Evolutionary conservation across 2,888 invertebrate species (phyloP).

Genomic region (Bombyx huttoni): DNA sequence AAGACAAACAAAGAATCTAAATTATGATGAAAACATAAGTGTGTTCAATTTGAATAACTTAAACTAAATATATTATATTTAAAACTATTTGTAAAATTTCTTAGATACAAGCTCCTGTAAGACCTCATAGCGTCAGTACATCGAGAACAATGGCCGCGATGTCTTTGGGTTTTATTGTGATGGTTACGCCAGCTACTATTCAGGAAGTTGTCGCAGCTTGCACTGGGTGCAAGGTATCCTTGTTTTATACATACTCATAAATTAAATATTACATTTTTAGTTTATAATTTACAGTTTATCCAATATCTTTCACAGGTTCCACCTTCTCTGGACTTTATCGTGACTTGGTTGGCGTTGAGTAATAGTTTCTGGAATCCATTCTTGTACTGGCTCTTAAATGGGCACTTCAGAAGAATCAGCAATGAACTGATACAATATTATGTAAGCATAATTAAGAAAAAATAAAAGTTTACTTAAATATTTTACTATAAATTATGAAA

Average conservation of each 20-base stretch:
- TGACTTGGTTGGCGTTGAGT: constrained; percentile 89
- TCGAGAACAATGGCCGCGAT: constrained; percentile 93
- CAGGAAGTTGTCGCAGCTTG: constrained; percentile 93
- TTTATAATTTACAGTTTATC: background rate
- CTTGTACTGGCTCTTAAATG: constrained; percentile 89
- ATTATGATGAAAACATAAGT: too few relatives aligned
- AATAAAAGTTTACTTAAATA: too few relatives aligned
- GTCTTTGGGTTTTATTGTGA: constrained; percentile 91
- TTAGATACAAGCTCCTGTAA: constrained; percentile 59
- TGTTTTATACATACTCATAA: background rate
- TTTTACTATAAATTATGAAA: background rate
- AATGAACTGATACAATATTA: constrained; percentile 82
- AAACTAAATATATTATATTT: too few relatives aligned
- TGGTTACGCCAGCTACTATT: constrained; percentile 92
- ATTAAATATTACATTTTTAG: too few relatives aligned
- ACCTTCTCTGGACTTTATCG: constrained; percentile 84
- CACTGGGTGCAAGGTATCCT: constrained; percentile 82
- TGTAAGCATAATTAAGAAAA: constrained; percentile 61
- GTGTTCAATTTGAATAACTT: too few relatives aligned
- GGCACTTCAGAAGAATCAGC: constrained; percentile 86
- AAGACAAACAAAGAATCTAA: too few relatives aligned
- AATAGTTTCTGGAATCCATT: constrained; percentile 94
- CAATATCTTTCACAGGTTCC: constrained; percentile 72
- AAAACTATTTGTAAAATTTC: background rate
- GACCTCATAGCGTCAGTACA: constrained; percentile 83